A percentile compares a stretch with the other conserved stretches of the same genome.
phyloP scores from a whole-genome alignment of 2,797 vertebrate species.

The Ateles fusciceps region DNA sequence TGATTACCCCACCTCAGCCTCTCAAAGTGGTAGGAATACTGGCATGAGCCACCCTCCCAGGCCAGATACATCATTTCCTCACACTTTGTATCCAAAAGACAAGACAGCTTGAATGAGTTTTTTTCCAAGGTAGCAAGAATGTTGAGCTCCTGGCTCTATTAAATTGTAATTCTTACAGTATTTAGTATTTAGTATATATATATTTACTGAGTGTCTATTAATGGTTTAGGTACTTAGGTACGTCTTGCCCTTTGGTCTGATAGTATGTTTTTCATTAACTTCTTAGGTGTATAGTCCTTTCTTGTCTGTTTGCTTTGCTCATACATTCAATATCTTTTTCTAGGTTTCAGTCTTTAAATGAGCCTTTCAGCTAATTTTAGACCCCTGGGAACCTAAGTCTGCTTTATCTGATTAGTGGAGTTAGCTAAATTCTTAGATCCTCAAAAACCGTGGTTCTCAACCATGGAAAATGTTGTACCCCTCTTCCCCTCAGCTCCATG shows the following conservation, averaged over 20 bases:
- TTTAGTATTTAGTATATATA: not conserved
- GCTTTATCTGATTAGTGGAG: not conserved
- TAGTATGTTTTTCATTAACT: constrained; percentile 6
- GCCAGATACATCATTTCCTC: not conserved
- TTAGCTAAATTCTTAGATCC: constrained; percentile 39
- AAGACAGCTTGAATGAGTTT: not conserved
- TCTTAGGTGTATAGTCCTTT: not conserved
- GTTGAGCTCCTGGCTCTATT: not conserved
- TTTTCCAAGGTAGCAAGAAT: not conserved
- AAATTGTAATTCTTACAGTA: not conserved
- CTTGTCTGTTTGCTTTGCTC: not conserved
- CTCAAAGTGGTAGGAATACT: not conserved
- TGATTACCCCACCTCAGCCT: not conserved
- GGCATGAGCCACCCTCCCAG: not conserved
- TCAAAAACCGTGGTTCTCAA: not conserved
- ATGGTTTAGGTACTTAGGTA: not conserved
- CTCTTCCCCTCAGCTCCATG: not conserved
- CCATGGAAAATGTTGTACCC: not conserved
- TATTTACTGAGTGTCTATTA: not conserved
- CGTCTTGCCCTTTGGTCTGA: not conserved
- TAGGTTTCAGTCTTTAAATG: not conserved
- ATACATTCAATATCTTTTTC: not conserved
- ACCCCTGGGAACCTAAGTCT: not conserved
- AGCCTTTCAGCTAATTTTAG: constrained; percentile 36
- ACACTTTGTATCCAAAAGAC: not conserved